These are phyloP conservation scores for Ailurus styani DNA, from an alignment of 2,113 vertebrate genomes.

Conservation along the genomic window DNA sequence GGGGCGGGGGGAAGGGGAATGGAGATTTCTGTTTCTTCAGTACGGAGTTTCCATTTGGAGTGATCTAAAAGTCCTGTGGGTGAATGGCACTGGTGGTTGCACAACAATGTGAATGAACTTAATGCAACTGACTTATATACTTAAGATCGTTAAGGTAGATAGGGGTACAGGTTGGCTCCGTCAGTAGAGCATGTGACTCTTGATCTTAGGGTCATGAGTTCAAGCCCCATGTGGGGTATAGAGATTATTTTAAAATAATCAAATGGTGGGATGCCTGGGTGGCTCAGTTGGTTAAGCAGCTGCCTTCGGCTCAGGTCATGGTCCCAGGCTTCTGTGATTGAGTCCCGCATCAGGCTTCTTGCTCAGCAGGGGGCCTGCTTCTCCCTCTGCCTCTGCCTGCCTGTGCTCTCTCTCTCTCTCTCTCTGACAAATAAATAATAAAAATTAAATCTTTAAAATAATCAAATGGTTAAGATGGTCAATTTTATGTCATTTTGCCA, in stretches of 20 bases:
- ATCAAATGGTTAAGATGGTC: neutral
- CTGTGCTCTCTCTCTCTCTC: no score
- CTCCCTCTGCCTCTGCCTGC: no score
- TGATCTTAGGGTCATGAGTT: neutral
- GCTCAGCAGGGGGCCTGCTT: no score
- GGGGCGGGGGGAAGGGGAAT: neutral
- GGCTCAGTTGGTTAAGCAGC: no score
- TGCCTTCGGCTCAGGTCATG: no score
- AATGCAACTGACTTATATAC: neutral
- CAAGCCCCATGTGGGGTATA: neutral
- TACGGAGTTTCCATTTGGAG: neutral
- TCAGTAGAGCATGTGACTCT: neutral
- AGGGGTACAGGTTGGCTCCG: no score
- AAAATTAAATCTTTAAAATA: no score
- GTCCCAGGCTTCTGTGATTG: no score
- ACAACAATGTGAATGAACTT: neutral
- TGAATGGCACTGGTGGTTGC: neutral
- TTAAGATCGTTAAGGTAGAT: neutral
- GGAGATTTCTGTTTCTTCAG: neutral
- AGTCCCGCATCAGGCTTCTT: no score
- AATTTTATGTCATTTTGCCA: neutral
- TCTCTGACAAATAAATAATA: no score
- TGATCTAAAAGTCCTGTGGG: neutral
- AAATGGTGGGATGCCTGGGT: no score
- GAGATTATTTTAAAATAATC: neutral